Base-by-base conservation (phyloP, 1,140 invertebrate genomes). In the Camponotus pennsylvanicus region DNA sequence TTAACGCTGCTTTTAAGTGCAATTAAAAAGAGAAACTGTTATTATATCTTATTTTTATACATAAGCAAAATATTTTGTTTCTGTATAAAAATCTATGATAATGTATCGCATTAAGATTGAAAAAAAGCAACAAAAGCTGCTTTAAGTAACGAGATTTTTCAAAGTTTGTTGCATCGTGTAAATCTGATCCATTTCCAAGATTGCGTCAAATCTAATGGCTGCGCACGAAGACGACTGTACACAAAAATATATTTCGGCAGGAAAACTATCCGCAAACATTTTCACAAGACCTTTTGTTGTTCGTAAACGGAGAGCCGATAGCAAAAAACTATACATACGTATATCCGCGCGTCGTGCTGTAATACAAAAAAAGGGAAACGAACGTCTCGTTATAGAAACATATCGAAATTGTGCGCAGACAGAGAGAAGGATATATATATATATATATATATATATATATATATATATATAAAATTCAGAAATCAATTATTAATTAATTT, bases 251-350 rank as follows among this genome's bases (percentile, higher is more conserved):
- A 83, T 83, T 75, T 83, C 79, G 55, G n/a, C 57, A 57, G 69
- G 55, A 18, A 61, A 15, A 73, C 69, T n/a, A 61, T 75, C 27
- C 55, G 13, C 79, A 83, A 83, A 83, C 57, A 83, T 83, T 83
- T 83, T 75, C 79, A 32, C 79, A 83, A 83, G 79, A 83, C 69
- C 15, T 83, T 83, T 83, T 83, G 79, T 83, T 83, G 69, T 61
- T 83, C 69, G 69, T 59, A 61, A 71, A 61, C 67, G 32, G 27
- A 73, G 69, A 83, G 34, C n/a, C 71, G 71, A 59, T 59, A 75
- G 69, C 79, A 55, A 83, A 83, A 83, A 83, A 75, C 66, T 80
- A 70, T 59, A 37, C 49, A 52, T 49, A 57, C n/a, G 79, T 52
- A 63, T 6, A 57, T 15, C 13, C 49, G 52, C 40, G 67, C 67